Conservation (phyloP, 2,797 vertebrate genomes). For the Hyperoplus immaculatus region DNA sequence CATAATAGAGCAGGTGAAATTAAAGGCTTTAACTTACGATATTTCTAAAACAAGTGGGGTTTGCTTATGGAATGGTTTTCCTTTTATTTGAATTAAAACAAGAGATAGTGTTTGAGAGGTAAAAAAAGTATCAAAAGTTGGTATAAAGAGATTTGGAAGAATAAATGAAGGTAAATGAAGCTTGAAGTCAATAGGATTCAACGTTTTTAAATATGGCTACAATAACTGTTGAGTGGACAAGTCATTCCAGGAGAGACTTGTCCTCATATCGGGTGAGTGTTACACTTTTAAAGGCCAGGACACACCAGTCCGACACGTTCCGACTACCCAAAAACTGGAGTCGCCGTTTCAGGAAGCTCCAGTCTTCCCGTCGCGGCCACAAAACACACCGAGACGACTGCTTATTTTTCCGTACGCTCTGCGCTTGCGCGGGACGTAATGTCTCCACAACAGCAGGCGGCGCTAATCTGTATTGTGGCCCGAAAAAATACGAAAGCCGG, state of each 20-base stretch:
- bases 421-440: no score
- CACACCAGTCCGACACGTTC: no score
- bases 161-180: background rate
- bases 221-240: conserved; percentile 13
- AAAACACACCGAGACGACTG: no score
- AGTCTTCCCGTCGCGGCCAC: no score
- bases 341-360: no score
- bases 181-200: conserved; percentile 6
- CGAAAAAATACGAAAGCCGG: no score
- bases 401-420: no score
- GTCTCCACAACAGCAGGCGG: no score
- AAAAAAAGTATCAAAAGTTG: conserved; percentile 1
- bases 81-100: background rate
- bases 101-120: background rate
- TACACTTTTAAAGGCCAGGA: conserved; percentile 47
- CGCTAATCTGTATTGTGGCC: no score
- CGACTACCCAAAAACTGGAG: no score
- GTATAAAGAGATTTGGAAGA: background rate
- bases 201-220: conserved; percentile 3
- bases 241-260: conserved; percentile 30
- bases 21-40: background rate
- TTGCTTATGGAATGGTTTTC: conserved; percentile 4
- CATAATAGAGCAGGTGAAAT: no score
- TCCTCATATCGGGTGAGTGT: conserved; percentile 54
- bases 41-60: conserved; percentile 8